Evolutionary conservation across 2,888 invertebrate genomes (phyloP), one percentile per base, ranked within the genome.

Genomic region (Stictocephala bisonia): DNA sequence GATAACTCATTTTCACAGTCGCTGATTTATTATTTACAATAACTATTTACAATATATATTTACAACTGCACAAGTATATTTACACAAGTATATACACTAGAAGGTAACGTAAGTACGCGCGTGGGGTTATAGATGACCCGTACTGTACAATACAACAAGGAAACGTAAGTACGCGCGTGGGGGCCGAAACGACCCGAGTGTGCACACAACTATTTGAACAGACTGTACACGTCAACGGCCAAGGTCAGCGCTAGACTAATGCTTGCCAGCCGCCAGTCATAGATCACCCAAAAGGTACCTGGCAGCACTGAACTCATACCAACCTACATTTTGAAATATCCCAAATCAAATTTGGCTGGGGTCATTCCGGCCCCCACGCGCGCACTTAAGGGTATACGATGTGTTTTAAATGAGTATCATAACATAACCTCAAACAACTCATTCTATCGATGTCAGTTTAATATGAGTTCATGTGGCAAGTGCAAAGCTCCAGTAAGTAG

Each of bases 11-110:
- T 13, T 44, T 9, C 35, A 35, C 35, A 35, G 7, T 35, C 7
- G 15, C 4, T 15, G 44, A 44, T 44, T 9, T 15, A 53, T 53
- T 22, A 13, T 53, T 53, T 53, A 22, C 53, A 53, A 53, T 53
- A 53, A 22, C 53, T 22, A 53, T n/a, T n/a, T n/a, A n/a, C n/a
- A n/a, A n/a, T n/a, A n/a, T n/a, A n/a, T n/a, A n/a, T n/a, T n/a
- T n/a, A n/a, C n/a, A n/a, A n/a, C n/a, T n/a, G n/a, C n/a, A n/a
- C n/a, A n/a, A n/a, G n/a, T n/a, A n/a, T n/a, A n/a, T n/a, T n/a
- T n/a, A n/a, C n/a, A n/a, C n/a, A n/a, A n/a, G n/a, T n/a, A n/a
- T n/a, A n/a, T n/a, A n/a, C n/a, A n/a, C n/a, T n/a, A n/a, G n/a
- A n/a, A n/a, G n/a, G n/a, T n/a, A n/a, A n/a, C n/a, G n/a, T n/a